Evolutionary conservation across 2,113 vertebrate genomes (phyloP).

Genomic region (Microtus oregoni): DNA sequence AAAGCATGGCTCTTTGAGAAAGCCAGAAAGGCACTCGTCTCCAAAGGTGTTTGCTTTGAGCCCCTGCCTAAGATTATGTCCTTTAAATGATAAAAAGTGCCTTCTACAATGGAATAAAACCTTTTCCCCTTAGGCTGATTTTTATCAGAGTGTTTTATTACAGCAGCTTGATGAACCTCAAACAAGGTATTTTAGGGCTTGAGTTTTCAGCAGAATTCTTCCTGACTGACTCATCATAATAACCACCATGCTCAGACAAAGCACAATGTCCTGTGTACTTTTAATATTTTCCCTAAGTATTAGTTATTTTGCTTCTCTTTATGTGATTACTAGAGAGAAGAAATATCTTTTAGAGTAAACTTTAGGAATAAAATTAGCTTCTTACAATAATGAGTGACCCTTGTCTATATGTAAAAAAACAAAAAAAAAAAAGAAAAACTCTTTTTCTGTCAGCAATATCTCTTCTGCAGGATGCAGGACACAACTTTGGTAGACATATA

Average conservation of each 20-base stretch:
- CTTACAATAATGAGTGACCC: background rate
- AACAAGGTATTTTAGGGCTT: background rate
- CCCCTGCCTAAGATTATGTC: background rate
- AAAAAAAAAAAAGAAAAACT: background rate
- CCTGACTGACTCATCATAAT: background rate
- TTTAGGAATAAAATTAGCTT: background rate
- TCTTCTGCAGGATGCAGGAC: background rate
- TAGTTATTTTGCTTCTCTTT: background rate
- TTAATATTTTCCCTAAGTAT: background rate
- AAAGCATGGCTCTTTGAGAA: background rate
- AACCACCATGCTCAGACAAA: background rate
- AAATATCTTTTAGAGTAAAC: background rate
- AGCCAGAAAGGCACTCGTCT: background rate
- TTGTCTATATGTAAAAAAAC: background rate
- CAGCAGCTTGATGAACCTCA: background rate
- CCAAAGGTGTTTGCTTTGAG: background rate
- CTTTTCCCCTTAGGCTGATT: background rate
- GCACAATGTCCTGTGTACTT: background rate
- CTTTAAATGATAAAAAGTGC: too few species aligned
- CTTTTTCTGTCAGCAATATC: background rate
- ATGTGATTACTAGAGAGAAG: background rate
- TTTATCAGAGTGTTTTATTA: background rate
- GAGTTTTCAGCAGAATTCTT: background rate
- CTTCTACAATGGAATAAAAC: background rate
- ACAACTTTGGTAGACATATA: background rate